Evolutionary conservation across 2,888 invertebrate species (phyloP).

Genomic region (Leptarthrus brevirostris): DNA sequence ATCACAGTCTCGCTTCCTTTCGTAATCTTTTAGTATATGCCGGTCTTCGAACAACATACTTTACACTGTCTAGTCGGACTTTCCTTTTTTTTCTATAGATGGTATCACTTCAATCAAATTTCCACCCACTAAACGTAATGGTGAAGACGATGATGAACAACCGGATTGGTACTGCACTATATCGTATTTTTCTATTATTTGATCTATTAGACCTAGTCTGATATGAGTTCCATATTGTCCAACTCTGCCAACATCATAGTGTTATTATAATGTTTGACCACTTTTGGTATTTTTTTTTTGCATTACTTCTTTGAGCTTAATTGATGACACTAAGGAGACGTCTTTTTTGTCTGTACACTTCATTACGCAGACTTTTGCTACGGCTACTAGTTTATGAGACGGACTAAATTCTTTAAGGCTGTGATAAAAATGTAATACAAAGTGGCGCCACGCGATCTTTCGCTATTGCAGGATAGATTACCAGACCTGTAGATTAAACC

Average conservation of each 20-base stretch:
- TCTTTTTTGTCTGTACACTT: conserved; percentile 12
- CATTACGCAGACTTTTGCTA: conserved; percentile 21
- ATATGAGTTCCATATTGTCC: not conserved
- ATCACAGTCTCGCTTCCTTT: too few relatives aligned
- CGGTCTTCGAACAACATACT: too few relatives aligned
- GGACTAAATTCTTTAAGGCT: too few relatives aligned
- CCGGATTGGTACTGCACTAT: not conserved
- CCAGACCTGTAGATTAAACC: too few relatives aligned
- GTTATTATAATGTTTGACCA: conserved; percentile 1
- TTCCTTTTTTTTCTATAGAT: not conserved
- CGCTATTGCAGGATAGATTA: too few relatives aligned
- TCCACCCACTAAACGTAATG: not conserved
- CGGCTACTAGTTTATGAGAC: too few relatives aligned
- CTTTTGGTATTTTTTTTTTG: conserved; percentile 1
- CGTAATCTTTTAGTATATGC: too few relatives aligned
- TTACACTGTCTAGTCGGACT: too few relatives aligned
- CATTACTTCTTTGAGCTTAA: not conserved
- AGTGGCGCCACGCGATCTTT: too few relatives aligned
- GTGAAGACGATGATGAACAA: not conserved
- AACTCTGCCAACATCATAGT: conserved; percentile 26
- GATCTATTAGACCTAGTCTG: not conserved
- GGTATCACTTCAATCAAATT: not conserved
- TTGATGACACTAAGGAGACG: conserved; percentile 1
- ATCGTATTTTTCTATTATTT: not conserved
- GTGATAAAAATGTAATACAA: too few relatives aligned